Evolutionary conservation across 2,113 vertebrate genomes (phyloP).

Genomic region (Dermatemys mawii): DNA sequence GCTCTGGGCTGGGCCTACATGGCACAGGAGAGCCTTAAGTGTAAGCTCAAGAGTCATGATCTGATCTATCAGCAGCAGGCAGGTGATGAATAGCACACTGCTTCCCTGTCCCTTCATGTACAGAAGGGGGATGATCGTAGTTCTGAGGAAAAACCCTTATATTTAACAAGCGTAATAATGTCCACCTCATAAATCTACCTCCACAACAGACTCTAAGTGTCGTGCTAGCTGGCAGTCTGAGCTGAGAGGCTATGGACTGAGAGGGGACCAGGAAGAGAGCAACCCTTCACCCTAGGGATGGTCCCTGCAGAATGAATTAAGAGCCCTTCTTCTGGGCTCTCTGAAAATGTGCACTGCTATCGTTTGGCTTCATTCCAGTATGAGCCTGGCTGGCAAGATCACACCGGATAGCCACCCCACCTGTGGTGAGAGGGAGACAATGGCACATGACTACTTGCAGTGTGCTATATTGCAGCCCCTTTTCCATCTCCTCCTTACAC

Average conservation of each 20-base stretch:
- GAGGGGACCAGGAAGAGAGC: background rate
- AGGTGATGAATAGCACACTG: background rate
- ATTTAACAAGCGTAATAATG: background rate
- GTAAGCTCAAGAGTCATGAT: background rate
- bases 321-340: background rate
- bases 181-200: background rate
- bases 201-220: background rate
- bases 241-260: background rate
- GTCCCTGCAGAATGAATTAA: background rate
- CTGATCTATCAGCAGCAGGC: background rate
- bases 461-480: no score
- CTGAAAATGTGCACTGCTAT: no score
- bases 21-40: background rate
- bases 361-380: background rate
- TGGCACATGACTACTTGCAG: background rate
- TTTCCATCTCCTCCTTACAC: no score
- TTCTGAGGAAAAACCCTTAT: background rate
- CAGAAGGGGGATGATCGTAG: background rate
- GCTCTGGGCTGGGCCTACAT: background rate
- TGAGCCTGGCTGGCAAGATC: background rate
- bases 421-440: background rate
- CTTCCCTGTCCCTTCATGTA: background rate
- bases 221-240: background rate
- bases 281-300: background rate
- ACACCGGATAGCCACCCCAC: background rate